These are phyloP conservation scores for Micromys minutus DNA, from an alignment of 2,113 vertebrate genomes.

Conservation along the genomic window DNA sequence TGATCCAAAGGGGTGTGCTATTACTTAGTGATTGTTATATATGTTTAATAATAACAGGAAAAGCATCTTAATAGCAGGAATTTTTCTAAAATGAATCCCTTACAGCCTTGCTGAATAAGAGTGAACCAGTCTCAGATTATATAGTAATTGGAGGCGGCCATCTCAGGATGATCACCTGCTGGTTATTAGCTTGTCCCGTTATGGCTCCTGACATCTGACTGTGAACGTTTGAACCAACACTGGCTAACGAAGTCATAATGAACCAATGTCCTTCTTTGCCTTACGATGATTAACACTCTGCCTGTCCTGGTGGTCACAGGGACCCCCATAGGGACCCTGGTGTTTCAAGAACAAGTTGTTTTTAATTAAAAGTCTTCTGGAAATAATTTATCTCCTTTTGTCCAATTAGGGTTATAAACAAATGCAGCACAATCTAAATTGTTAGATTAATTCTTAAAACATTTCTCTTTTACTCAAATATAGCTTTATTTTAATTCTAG, in stretches of 20 bases:
- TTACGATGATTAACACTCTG: neutral
- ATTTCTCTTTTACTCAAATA: neutral
- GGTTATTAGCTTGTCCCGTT: too few species aligned
- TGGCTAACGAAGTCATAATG: neutral
- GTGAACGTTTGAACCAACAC: neutral
- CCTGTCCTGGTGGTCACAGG: neutral
- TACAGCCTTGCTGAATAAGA: too few species aligned
- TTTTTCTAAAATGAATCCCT: too few species aligned
- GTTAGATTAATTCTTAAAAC: neutral
- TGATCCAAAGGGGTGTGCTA: too few species aligned
- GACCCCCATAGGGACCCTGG: neutral
- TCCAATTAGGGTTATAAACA: neutral
- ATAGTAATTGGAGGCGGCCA: too few species aligned
- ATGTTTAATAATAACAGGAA: too few species aligned
- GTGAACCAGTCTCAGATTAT: too few species aligned
- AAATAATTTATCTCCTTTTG: neutral
- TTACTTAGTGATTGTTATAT: too few species aligned
- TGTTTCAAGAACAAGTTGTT: neutral
- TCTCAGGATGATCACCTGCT: too few species aligned
- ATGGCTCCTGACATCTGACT: too few species aligned
- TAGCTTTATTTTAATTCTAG: neutral
- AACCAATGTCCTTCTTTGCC: neutral
- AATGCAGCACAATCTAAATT: neutral
- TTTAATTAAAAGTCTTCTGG: slow-evolving; percentile 3
- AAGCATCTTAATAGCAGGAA: too few species aligned